These are phyloP conservation scores for Protomyctophum bolini DNA, from an alignment of 2,113 vertebrate genomes.

Conservation along the genomic window DNA sequence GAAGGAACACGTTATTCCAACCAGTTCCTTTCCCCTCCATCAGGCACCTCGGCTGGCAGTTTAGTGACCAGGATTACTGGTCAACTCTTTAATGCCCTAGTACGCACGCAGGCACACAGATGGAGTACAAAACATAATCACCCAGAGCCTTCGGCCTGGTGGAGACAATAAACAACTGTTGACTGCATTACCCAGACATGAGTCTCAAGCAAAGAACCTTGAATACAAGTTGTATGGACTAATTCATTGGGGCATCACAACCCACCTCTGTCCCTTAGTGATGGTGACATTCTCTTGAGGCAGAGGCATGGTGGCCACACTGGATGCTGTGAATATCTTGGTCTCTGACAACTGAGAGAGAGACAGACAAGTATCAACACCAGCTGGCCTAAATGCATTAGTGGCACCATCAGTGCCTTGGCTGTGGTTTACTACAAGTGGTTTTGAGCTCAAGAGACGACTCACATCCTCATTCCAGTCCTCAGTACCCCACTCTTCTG, in stretches of 20 bases:
- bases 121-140: too few relatives aligned
- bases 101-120: too few relatives aligned
- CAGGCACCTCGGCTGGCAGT: too few relatives aligned
- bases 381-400: background rate
- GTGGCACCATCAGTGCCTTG: background rate
- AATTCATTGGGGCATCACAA: background rate
- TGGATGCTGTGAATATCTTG: slow-evolving; percentile 98
- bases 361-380: slow-evolving; percentile 4
- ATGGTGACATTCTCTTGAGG: slow-evolving; percentile 96
- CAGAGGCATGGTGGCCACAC: slow-evolving; percentile 88
- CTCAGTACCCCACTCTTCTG: slow-evolving; percentile 98
- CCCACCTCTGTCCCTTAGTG: slow-evolving; percentile 95
- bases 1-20: too few relatives aligned
- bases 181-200: too few relatives aligned
- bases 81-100: too few relatives aligned
- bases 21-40: too few relatives aligned
- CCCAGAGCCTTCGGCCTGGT: too few relatives aligned
- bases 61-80: too few relatives aligned
- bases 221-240: too few relatives aligned
- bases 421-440: background rate
- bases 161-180: too few relatives aligned
- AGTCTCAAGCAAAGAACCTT: too few relatives aligned
- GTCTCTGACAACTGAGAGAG: slow-evolving; percentile 91
- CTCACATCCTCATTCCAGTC: slow-evolving; percentile 99
- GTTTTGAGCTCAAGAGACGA: slow-evolving; percentile 39